Base-by-base conservation (phyloP, 2,888 invertebrate genomes). In the Mechanitis messenoides region DNA sequence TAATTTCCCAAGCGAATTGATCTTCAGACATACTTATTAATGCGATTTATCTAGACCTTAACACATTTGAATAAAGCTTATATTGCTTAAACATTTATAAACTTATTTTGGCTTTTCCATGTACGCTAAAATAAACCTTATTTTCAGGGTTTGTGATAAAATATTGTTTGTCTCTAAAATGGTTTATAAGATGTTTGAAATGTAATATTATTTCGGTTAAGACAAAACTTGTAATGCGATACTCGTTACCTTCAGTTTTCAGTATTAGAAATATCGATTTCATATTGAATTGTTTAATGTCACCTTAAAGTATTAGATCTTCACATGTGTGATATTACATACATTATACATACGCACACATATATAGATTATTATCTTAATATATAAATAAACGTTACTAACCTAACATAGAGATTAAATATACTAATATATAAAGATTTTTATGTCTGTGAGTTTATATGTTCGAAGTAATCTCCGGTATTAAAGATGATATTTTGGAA, bases 1-100 rank as follows among this genome's bases (percentile, higher is more conserved):
- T 74, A 74, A 74, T 74, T 74, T 74, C 74, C 74, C 74, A 65
- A 68, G 72, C 68, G 74, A 70, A 70, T 64, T 65, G 57, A 58
- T 45, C 38, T 55, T 59, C 45, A 12, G 33, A 57, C 67, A 53
- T 63, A 45, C 33, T 68, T 68, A 59, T n/a, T 50, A 57, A 55
- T 56, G 20, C 60, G 1, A 4, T 31, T 5, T 11, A 47, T 3
- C 33, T 45, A 28, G 33, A 53, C 55, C 54, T 65, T 63, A 60
- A 7, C 0, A 3, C 1, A 28, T 11, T 0, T 0, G 0, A 1
- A 54, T 63, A 68, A 63, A 61, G 67, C 56, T 58, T 3, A 58
- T 33, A 55, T 60, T 66, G 7, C 33, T 7, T 9, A 33, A 60
- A 55, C 45, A 3, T 7, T 1, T 9, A 2, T 2, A 2, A 6